Evolutionary conservation across 1,140 invertebrate species (phyloP).

Genomic region (Atta cephalotes): DNA sequence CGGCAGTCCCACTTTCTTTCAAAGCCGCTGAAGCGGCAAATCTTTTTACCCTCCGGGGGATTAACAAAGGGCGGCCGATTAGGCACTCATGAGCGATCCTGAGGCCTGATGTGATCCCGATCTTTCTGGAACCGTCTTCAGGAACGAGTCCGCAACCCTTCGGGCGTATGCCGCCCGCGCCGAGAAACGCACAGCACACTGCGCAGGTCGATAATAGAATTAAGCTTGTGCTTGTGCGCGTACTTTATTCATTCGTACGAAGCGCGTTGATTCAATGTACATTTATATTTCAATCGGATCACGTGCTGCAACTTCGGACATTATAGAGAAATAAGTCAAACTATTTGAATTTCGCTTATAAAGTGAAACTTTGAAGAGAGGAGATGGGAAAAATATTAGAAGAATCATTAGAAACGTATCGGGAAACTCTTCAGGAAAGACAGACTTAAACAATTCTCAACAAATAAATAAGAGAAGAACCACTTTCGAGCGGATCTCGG

Average conservation of each 20-base stretch:
- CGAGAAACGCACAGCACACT: neutral
- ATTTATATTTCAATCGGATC: neutral
- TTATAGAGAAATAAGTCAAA: neutral
- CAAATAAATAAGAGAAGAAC: too few species aligned
- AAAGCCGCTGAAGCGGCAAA: conserved; percentile 83
- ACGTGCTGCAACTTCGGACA: neutral
- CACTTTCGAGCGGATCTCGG: too few species aligned
- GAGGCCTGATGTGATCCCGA: conserved; percentile 65
- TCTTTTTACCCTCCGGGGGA: conserved; percentile 83
- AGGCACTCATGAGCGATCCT: conserved; percentile 80
- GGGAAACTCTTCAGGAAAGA: neutral
- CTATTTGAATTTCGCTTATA: neutral
- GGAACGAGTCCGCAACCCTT: conserved; percentile 50
- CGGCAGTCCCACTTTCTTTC: conserved; percentile 83
- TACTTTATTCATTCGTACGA: neutral
- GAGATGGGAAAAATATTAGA: neutral
- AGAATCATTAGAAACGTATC: neutral
- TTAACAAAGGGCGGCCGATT: conserved; percentile 84
- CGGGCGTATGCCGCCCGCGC: conserved; percentile 35
- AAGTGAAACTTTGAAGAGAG: neutral
- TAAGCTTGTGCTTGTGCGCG: conserved; percentile 16
- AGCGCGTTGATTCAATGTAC: neutral
- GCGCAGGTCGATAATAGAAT: conserved; percentile 31
- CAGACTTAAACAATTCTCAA: too few species aligned
- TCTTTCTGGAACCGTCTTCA: conserved; percentile 71